Conservation (phyloP, 2,113 vertebrate genomes). For the Zosterops pallidus region DNA sequence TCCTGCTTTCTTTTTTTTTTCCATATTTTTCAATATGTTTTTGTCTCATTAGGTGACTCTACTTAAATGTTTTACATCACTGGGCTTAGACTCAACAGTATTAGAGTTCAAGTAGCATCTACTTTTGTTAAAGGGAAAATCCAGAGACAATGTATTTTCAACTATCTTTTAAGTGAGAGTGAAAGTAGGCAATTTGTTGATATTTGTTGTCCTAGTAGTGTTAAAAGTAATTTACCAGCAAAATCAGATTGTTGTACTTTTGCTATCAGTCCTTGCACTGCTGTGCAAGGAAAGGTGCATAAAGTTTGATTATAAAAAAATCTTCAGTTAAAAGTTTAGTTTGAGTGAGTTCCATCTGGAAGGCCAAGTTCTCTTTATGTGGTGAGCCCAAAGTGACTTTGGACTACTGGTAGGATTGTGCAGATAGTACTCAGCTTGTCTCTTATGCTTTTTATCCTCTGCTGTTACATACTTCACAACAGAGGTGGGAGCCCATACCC, state of each 20-base stretch:
- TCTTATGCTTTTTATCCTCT: neutral
- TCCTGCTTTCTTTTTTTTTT: neutral
- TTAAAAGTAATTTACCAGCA: neutral
- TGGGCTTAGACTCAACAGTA: neutral
- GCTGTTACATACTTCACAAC: neutral
- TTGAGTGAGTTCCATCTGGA: neutral
- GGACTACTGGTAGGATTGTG: neutral
- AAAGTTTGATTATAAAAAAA: neutral
- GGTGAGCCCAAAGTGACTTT: neutral
- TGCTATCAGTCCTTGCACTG: neutral
- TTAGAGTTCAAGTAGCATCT: neutral
- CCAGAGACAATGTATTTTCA: neutral
- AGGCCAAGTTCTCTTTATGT: neutral
- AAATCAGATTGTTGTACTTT: neutral
- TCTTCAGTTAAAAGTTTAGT: neutral
- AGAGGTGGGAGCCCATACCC: neutral
- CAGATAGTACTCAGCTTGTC: neutral
- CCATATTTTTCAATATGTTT: neutral
- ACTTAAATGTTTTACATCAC: neutral
- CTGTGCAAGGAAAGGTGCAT: neutral
- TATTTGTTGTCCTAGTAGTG: neutral
- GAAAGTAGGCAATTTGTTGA: neutral
- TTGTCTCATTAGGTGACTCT: neutral
- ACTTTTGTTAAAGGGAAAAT: neutral
- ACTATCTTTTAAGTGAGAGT: neutral